A percentile compares a stretch with the other conserved stretches of the same genome.
These are phyloP conservation scores for Ecliptopera silaceata DNA, from an alignment of 2,888 invertebrate genomes.

Conservation along the genomic window DNA sequence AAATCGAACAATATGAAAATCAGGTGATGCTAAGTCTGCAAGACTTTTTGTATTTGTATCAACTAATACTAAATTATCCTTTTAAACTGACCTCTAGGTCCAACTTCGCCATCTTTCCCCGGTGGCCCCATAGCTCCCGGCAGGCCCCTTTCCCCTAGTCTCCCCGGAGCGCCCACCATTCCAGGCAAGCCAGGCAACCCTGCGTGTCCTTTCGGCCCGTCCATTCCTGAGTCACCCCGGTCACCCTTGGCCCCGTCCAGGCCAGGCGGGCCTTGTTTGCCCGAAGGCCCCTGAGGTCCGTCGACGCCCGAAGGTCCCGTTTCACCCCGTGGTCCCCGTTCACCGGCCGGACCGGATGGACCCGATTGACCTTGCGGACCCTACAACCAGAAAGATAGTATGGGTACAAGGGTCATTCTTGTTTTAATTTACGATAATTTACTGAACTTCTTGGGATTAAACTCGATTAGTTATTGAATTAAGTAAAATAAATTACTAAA, in stretches of 20 bases:
- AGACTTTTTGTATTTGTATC: too few species aligned
- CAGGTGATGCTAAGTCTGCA: too few species aligned
- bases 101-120: constrained; percentile 90
- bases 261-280: constrained; percentile 90
- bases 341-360: constrained; percentile 86
- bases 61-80: too few species aligned
- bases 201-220: constrained; percentile 91
- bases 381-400: constrained; percentile 1
- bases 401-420: too few species aligned
- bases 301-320: constrained; percentile 89
- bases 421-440: too few species aligned
- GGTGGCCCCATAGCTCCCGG: constrained; percentile 85
- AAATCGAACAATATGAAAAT: too few species aligned
- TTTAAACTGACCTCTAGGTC: constrained; percentile 83
- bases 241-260: constrained; percentile 87
- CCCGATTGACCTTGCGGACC: constrained; percentile 86
- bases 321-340: constrained; percentile 88
- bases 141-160: constrained; percentile 87
- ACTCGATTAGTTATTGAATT: too few species aligned
- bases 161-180: constrained; percentile 86
- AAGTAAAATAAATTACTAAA: too few species aligned
- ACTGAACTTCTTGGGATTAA: too few species aligned
- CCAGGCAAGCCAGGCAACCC: constrained; percentile 94
- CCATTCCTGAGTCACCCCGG: constrained; percentile 84
- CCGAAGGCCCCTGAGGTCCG: constrained; percentile 89